These are phyloP conservation scores for Phrynosoma platyrhinos DNA, from an alignment of 2,113 vertebrate species.

Conservation along the genomic window DNA sequence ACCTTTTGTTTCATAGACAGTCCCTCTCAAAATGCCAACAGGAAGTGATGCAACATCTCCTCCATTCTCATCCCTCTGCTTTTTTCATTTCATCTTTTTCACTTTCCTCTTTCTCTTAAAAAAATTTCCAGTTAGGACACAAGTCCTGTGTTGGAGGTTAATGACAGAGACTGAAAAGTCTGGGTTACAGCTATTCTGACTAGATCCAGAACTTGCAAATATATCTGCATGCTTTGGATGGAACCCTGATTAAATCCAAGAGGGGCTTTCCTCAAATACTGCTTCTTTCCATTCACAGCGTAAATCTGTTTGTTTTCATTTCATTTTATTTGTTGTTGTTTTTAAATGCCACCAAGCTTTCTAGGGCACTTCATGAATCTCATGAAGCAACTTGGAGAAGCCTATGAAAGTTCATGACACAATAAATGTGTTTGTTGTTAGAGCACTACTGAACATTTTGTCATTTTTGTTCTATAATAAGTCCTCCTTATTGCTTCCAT, in stretches of 20 bases:
- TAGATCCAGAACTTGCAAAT: too few relatives aligned
- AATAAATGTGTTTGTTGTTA: conserved; percentile 8
- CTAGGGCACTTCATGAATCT: background rate
- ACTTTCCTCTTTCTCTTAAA: too few relatives aligned
- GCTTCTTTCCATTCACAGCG: background rate
- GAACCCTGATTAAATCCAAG: background rate
- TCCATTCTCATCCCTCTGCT: too few relatives aligned
- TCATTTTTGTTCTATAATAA: conserved; percentile 5
- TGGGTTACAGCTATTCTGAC: too few relatives aligned
- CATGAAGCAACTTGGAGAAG: background rate
- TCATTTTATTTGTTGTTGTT: background rate
- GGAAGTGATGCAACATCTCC: too few relatives aligned
- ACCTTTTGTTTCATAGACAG: too few relatives aligned
- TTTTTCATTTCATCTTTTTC: too few relatives aligned
- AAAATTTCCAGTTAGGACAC: too few relatives aligned
- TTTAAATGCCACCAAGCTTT: background rate
- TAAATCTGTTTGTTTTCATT: background rate
- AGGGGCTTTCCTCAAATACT: background rate
- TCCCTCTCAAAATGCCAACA: too few relatives aligned
- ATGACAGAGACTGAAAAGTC: too few relatives aligned
- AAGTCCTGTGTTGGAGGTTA: too few relatives aligned
- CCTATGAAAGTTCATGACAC: background rate
- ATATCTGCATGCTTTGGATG: too few relatives aligned
- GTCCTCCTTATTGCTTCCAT: conserved; percentile 7
- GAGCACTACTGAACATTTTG: background rate